A percentile compares a stretch with the other conserved stretches of the same genome.
These are phyloP conservation scores for Clarias batrachus DNA, from an alignment of 2,113 vertebrate species.

Conservation along the genomic window DNA sequence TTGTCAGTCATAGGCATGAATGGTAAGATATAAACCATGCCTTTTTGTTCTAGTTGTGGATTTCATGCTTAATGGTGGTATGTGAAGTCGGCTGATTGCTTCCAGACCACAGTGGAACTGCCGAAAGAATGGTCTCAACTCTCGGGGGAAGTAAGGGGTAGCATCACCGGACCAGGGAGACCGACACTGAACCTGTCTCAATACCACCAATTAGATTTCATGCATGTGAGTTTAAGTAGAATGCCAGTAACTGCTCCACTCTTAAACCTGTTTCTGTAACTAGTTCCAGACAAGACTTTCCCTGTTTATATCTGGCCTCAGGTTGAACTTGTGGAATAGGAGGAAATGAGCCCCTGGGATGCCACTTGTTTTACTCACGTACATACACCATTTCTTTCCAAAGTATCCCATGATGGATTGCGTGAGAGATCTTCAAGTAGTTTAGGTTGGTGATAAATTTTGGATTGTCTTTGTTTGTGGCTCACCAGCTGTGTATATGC, in stretches of 20 bases:
- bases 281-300: slow-evolving; percentile 26
- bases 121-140: slow-evolving; percentile 8
- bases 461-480: slow-evolving; percentile 38
- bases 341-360: slow-evolving; percentile 31
- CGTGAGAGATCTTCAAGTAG: neutral
- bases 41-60: slow-evolving; percentile 67
- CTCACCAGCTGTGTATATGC: slow-evolving; percentile 39
- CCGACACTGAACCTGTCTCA: slow-evolving; percentile 31
- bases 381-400: slow-evolving; percentile 20
- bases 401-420: slow-evolving; percentile 22
- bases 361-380: slow-evolving; percentile 36
- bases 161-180: slow-evolving; percentile 44
- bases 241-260: slow-evolving; percentile 11
- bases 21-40: slow-evolving; percentile 72
- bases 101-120: slow-evolving; percentile 63
- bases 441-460: slow-evolving; percentile 42
- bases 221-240: neutral
- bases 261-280: slow-evolving; percentile 14
- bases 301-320: slow-evolving; percentile 45
- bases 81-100: slow-evolving; percentile 69
- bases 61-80: slow-evolving; percentile 70
- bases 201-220: slow-evolving; percentile 49
- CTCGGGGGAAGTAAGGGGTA: slow-evolving; percentile 37
- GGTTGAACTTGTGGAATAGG: slow-evolving; percentile 32
- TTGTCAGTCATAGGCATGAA: slow-evolving; percentile 67